Evolutionary conservation across 2,113 vertebrate genomes (phyloP), one percentile per base, ranked within the genome.

Genomic region (Bagarius yarrelli): DNA sequence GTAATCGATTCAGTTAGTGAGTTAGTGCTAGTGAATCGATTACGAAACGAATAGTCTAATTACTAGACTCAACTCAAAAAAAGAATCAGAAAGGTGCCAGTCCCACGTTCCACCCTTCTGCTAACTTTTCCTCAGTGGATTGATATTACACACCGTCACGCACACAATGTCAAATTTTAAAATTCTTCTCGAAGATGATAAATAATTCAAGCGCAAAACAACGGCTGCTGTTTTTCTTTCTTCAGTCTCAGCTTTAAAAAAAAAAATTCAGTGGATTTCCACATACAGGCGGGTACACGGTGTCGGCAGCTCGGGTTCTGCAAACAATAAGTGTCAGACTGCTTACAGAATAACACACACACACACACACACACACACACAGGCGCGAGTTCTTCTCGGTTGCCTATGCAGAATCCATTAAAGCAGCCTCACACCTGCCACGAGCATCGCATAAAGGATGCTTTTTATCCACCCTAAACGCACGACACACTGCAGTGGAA

Each of bases 321-420:
- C 57, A 77, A 77, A 77, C 57, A 77, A 77, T 77, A 77, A 77
- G 25, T 77, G 59, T 77, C 75, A 77, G 57, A 60, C 60, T 50
- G 57, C 59, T 77, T 77, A 52, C 59, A 47, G 57, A 77, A 77
- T 77, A 19, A 53, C 27, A 53, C 60, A 34, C 61, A 52, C 61
- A 56, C 64, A 66, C 61, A 34, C 61, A 64, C 61, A 40, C 74
- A 47, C 36, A 61, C 57, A 50, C 27, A 23, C 57, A 76, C 15
- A 44, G n/a, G 25, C 64, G 16, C 34, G 27, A 70, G 78, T 64
- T 73, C 59, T 71, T 52, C 69, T 63, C 59, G 11, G 50, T 56
- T 53, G 77, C 61, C 79, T 81, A 81, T 57, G 70, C 70, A 53
- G 80, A 75, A 74, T 81, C 72, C 80, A 81, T 81, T 81, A 81